Evolutionary conservation across 1,140 invertebrate genomes (phyloP).

Genomic region (Nephotettix cincticeps): DNA sequence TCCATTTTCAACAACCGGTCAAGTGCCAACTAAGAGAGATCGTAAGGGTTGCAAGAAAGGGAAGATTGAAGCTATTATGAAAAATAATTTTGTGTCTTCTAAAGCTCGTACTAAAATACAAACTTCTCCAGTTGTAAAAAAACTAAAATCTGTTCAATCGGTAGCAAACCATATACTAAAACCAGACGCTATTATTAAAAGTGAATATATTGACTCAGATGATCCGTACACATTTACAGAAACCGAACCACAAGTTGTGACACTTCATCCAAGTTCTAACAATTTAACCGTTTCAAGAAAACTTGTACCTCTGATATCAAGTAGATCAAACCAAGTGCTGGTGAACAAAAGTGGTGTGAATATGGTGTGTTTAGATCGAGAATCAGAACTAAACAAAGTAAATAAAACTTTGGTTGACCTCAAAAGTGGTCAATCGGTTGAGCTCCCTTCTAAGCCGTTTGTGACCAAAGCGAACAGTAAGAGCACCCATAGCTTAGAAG

Average conservation of each 20-base stretch:
- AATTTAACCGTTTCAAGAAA: conserved; percentile 13
- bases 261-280: conserved; percentile 20
- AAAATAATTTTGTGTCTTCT: conserved; percentile 41
- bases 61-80: conserved; percentile 45
- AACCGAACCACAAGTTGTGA: conserved; percentile 35
- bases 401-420: conserved; percentile 3
- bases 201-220: conserved; percentile 32
- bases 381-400: background rate
- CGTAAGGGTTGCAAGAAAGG: conserved; percentile 52
- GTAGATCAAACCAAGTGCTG: conserved; percentile 21
- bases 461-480: conserved; percentile 10
- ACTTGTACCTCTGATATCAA: conserved; percentile 11
- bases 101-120: conserved; percentile 30
- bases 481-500: conserved; percentile 14
- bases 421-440: conserved; percentile 31
- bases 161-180: conserved; percentile 39
- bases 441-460: conserved; percentile 31
- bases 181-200: conserved; percentile 26
- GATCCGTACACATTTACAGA: conserved; percentile 41
- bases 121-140: conserved; percentile 38
- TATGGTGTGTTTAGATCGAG: conserved; percentile 24
- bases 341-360: conserved; percentile 17
- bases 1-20: conserved; percentile 52
- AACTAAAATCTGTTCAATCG: conserved; percentile 48
- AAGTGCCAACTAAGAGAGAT: conserved; percentile 51